Percentiles rank a stretch among this genome's conserved stretches.
Evolutionary conservation across 2,888 invertebrate genomes (phyloP).

Genomic region (Leptothorax acervorum): DNA sequence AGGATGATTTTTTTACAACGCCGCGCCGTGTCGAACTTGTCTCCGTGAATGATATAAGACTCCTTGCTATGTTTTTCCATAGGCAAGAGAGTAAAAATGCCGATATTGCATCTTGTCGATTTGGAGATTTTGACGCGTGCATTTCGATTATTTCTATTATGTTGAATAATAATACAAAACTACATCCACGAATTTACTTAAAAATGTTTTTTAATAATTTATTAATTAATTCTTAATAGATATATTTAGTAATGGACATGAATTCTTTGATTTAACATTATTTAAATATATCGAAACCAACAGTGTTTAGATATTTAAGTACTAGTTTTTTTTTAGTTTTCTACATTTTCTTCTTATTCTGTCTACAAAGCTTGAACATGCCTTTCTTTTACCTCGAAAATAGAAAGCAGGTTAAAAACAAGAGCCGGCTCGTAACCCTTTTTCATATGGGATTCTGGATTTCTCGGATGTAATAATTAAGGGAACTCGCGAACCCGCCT

Average conservation of each 20-base stretch:
- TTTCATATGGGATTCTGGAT: background rate
- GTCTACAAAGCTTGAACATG: background rate
- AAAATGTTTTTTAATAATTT: background rate
- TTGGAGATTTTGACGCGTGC: background rate
- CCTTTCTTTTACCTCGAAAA: background rate
- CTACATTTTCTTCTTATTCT: background rate
- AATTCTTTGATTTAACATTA: background rate
- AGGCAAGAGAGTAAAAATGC: background rate
- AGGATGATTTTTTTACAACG: conserved; percentile 66
- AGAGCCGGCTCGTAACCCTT: background rate
- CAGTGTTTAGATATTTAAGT: background rate
- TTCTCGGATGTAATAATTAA: conserved; percentile 45
- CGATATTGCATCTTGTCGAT: background rate
- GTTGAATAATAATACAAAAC: background rate
- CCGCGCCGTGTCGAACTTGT: conserved; percentile 65
- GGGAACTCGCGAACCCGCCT: conserved; percentile 3
- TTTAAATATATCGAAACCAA: background rate
- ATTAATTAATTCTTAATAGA: background rate
- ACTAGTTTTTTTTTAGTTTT: background rate
- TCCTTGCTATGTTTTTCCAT: conserved; percentile 35
- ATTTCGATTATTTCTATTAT: background rate
- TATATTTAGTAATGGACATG: background rate
- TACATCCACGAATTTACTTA: background rate
- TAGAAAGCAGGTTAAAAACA: background rate
- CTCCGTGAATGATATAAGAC: conserved; percentile 66